phyloP scores from a whole-genome alignment of 2,113 vertebrate species.

The Choloepus hoffmanni region DNA sequence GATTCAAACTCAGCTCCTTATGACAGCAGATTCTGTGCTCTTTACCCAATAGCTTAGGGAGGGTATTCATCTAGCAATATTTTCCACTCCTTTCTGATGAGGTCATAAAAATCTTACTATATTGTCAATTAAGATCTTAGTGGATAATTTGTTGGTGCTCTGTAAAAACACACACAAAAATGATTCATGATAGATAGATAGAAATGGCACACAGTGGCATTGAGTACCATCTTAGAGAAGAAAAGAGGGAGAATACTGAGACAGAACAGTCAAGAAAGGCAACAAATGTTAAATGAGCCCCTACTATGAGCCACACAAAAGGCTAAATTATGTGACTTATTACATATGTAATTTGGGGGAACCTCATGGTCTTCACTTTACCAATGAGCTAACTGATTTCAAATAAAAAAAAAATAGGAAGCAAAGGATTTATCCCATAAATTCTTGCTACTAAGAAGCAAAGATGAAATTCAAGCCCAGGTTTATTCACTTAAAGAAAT shows the following conservation, averaged over 20 bases:
- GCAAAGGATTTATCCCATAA: not conserved
- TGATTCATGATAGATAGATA: not conserved
- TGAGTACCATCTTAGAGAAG: not conserved
- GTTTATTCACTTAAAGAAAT: not conserved
- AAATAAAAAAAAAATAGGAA: not conserved
- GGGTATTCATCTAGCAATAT: not conserved
- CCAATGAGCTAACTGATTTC: not conserved
- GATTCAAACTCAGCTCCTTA: not conserved
- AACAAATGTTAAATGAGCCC: not conserved
- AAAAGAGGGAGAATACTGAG: not conserved
- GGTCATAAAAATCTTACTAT: not conserved
- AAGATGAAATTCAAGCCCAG: not conserved
- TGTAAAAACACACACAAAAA: not conserved
- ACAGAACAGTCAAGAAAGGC: not conserved
- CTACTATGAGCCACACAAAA: not conserved
- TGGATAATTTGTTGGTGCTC: not conserved
- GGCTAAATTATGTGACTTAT: not conserved
- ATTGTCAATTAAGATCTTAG: not conserved
- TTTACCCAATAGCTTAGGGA: not conserved
- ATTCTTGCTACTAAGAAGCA: not conserved
- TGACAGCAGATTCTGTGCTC: not conserved
- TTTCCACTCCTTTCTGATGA: not conserved
- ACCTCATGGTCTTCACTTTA: not conserved
- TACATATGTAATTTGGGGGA: not conserved
- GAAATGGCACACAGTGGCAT: not conserved